phyloP scores from a whole-genome alignment of 2,113 vertebrate genomes.

The Macroglossus sobrinus region DNA sequence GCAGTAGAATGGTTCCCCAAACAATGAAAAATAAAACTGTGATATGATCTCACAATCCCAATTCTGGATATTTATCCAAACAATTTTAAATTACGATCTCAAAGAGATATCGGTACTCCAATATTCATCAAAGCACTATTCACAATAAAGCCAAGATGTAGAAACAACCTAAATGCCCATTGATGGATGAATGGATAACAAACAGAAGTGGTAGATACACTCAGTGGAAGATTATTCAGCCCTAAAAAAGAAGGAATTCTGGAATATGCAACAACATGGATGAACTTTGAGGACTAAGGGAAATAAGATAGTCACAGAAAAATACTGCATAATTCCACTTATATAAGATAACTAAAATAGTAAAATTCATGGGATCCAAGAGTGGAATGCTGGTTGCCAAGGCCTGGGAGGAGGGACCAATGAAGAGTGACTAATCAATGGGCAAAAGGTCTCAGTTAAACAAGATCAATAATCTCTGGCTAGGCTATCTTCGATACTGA shows the following conservation, averaged over 20 bases:
- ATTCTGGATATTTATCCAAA: neutral
- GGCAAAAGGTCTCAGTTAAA: neutral
- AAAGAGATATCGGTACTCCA: neutral
- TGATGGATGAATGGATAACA: neutral
- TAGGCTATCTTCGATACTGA: no score
- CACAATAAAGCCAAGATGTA: neutral
- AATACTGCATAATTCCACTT: neutral
- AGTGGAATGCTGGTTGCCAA: neutral
- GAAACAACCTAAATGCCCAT: neutral
- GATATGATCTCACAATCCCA: neutral
- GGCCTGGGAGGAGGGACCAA: no score
- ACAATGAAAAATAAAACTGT: neutral
- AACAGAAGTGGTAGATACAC: neutral
- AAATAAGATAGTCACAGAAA: neutral
- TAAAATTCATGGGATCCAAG: neutral
- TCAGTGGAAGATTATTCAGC: neutral
- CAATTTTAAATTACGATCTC: neutral
- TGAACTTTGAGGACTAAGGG: neutral
- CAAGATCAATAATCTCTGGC: neutral
- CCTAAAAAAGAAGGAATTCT: neutral
- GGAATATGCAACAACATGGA: neutral
- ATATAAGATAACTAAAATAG: neutral
- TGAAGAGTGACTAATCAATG: neutral
- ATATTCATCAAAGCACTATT: neutral
- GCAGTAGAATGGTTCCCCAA: neutral